Evolutionary conservation across 2,888 invertebrate genomes (phyloP).

Genomic region (Plusia festucae): DNA sequence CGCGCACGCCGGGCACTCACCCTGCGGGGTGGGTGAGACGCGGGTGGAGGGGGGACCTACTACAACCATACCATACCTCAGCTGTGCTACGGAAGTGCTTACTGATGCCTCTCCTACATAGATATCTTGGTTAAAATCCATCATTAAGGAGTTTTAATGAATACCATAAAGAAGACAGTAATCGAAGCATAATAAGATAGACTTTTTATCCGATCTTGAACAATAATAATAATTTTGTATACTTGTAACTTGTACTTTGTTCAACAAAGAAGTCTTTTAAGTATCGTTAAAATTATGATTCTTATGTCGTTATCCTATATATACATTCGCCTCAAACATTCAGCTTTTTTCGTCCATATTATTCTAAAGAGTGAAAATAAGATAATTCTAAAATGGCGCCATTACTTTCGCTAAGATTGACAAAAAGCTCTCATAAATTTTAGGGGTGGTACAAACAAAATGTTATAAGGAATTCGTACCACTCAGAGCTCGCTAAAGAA

Average conservation of each 20-base stretch:
- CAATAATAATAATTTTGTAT: too few relatives aligned
- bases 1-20: conserved; percentile 70
- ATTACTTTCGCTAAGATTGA: background rate
- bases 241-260: too few relatives aligned
- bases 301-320: background rate
- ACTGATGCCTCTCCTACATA: conserved; percentile 43
- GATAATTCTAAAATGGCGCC: background rate
- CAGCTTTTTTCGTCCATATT: conserved; percentile 11
- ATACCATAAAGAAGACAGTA: background rate
- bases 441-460: background rate
- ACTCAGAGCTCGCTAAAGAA: background rate
- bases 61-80: conserved; percentile 51
- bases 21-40: conserved; percentile 59
- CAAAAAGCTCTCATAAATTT: background rate
- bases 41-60: conserved; percentile 44
- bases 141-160: background rate
- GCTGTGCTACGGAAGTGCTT: conserved; percentile 63
- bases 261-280: background rate
- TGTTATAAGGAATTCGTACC: background rate
- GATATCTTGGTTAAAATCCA: conserved; percentile 24
- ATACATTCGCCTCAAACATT: background rate
- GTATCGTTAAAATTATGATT: too few relatives aligned
- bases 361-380: background rate
- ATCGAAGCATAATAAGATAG: too few relatives aligned
- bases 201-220: too few relatives aligned